Conservation (phyloP, 35 echinoderm and acorn worm genomes). For the Ophiothrix spiculata region DNA sequence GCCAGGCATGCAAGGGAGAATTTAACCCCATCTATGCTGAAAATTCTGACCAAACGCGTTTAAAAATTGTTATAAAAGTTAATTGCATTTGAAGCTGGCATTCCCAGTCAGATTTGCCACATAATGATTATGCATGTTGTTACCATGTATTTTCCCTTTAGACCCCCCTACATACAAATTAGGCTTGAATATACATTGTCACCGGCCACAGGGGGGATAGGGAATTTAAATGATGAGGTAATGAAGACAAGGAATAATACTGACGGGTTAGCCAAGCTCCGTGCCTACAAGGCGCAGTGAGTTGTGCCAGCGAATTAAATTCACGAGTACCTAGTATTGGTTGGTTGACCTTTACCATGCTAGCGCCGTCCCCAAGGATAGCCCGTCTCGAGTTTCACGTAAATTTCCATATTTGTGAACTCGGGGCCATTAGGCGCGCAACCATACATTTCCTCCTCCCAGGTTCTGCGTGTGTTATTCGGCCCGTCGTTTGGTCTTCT, state of each 20-base stretch:
- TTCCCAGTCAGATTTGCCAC: background rate
- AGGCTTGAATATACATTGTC: constrained; percentile 1
- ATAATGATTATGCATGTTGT: background rate
- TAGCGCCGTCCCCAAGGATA: background rate
- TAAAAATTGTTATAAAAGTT: background rate
- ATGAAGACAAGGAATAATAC: background rate
- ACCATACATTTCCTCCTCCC: background rate
- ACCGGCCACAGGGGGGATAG: background rate
- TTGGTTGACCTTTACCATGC: background rate
- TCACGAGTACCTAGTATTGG: background rate
- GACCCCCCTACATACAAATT: background rate
- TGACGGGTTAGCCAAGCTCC: background rate
- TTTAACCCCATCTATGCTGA: background rate
- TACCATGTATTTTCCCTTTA: background rate
- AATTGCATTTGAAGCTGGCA: background rate
- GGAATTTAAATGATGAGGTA: background rate
- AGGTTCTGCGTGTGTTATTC: background rate
- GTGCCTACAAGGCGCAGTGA: background rate
- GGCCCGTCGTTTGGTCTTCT: background rate
- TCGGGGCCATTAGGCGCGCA: constrained; percentile 12
- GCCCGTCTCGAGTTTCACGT: background rate
- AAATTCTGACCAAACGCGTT: no score
- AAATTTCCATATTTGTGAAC: constrained; percentile 13
- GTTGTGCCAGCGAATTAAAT: constrained; percentile 2
- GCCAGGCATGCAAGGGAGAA: background rate